These are phyloP conservation scores for Gymnoscopelus microlampas DNA, from an alignment of 2,797 vertebrate species.

Conservation along the genomic window DNA sequence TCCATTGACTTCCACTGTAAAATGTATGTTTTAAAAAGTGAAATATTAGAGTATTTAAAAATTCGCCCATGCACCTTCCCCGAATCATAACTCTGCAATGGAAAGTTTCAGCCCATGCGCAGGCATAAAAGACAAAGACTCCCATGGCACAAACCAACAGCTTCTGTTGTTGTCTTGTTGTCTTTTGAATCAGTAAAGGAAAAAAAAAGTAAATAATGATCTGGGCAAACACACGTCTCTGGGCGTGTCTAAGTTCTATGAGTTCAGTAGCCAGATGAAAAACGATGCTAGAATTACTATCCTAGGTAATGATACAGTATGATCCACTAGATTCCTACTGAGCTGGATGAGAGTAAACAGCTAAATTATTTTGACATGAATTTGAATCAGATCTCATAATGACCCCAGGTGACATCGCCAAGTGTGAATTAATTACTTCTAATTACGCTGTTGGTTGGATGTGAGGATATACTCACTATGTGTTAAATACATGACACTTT, in stretches of 20 bases:
- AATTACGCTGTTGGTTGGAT: not conserved
- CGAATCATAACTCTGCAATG: too few species aligned
- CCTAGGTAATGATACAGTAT: not conserved
- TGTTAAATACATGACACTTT: conserved; percentile 1
- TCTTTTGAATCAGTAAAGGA: too few species aligned
- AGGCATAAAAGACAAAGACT: too few species aligned
- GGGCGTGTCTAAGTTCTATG: not conserved
- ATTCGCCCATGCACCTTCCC: too few species aligned
- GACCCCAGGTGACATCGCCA: not conserved
- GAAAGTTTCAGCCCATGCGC: too few species aligned
- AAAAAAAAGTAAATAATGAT: too few species aligned
- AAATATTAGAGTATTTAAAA: too few species aligned
- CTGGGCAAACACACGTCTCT: not conserved
- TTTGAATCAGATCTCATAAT: not conserved
- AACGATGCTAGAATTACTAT: not conserved
- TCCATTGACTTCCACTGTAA: too few species aligned
- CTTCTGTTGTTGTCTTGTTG: too few species aligned
- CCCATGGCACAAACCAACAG: too few species aligned
- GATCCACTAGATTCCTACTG: not conserved
- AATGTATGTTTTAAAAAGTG: too few species aligned
- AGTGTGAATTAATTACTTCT: not conserved
- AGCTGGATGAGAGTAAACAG: not conserved
- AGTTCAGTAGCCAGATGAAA: not conserved
- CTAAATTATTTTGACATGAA: not conserved
- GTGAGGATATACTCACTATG: not conserved